Evolutionary conservation across 2,797 vertebrate genomes (phyloP), one percentile per base, ranked within the genome.

Genomic region (Epinephelus coioides): DNA sequence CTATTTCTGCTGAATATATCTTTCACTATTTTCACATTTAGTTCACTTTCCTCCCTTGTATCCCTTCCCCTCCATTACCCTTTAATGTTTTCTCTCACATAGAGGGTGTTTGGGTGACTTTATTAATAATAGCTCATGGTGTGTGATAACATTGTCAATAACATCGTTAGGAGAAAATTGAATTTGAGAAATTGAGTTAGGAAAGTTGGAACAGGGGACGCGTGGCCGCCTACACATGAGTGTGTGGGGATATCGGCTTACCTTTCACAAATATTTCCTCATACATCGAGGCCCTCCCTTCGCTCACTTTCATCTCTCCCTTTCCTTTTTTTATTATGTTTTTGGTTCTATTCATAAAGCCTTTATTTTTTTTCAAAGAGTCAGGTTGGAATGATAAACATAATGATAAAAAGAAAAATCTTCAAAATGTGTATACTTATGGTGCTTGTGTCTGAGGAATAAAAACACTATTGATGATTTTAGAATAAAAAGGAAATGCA

Each of bases 101-200:
- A 59, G 71, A 80, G 79, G 43, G 78, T 90, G 86, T 92, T 86
- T 91, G 70, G 75, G 84, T 82, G 80, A 82, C 77, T 90, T 85
- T 86, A 82, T 89, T 87, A 78, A 89, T 87, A 86, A 82, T 69
- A 84, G 55, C 71, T 86, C 86, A 79, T 86, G 60, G 85, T 87
- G 86, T 93, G 90, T 82, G 90, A 91, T 87, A 90, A 90, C 89
- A 84, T 88, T 91, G 92, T 89, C 90, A 88, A 90, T 93, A 92
- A 95, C 86, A 93, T 91, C 60, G 81, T 94, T 91, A 92, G 77
- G 77, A 87, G 88, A 84, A 92, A 95, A 95, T 95, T 91, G 56
- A 92, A 94, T 95, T 95, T 91, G 61, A 89, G 63, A 93, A 95
- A 95, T 94, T 91, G 89, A 95, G 92, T 95, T 95, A 94, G 78